These are phyloP conservation scores for Rhopilema esculentum DNA, from an alignment of 30 jellyfish, hydroid and myxozoan genomes.

Conservation along the genomic window DNA sequence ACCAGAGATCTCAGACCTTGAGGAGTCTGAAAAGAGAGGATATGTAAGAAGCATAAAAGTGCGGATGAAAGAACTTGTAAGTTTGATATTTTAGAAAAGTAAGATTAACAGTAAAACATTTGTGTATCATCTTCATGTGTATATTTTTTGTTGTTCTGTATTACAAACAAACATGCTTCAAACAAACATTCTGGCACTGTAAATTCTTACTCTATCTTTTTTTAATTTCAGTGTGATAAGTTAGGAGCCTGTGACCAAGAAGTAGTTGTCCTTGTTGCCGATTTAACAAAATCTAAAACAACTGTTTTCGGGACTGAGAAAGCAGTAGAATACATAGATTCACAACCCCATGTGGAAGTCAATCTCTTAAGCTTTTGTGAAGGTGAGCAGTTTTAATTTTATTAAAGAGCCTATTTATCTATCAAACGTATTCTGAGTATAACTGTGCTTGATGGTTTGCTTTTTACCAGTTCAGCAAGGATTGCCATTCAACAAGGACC, in stretches of 20 bases:
- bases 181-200: neutral
- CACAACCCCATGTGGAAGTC: slow-evolving; percentile 12
- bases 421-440: neutral
- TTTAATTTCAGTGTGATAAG: slow-evolving; percentile 17
- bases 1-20: slow-evolving; percentile 13
- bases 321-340: slow-evolving; percentile 26
- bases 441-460: neutral
- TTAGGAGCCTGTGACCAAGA: slow-evolving; percentile 22
- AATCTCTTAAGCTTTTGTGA: slow-evolving; percentile 18
- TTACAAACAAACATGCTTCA: neutral
- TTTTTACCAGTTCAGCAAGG: neutral
- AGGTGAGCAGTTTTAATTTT: slow-evolving; percentile 11
- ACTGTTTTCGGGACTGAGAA: slow-evolving; percentile 20
- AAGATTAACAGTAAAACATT: neutral
- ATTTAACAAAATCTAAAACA: neutral
- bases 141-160: neutral
- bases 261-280: slow-evolving; percentile 27
- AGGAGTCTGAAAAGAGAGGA: neutral
- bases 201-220: neutral
- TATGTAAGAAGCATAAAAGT: slow-evolving; percentile 7
- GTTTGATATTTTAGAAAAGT: neutral
- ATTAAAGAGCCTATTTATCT: neutral
- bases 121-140: neutral
- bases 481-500: neutral
- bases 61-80: slow-evolving; percentile 21